Base-by-base conservation (phyloP, 2,797 vertebrate species). In the Rousettus madagascariensis region DNA sequence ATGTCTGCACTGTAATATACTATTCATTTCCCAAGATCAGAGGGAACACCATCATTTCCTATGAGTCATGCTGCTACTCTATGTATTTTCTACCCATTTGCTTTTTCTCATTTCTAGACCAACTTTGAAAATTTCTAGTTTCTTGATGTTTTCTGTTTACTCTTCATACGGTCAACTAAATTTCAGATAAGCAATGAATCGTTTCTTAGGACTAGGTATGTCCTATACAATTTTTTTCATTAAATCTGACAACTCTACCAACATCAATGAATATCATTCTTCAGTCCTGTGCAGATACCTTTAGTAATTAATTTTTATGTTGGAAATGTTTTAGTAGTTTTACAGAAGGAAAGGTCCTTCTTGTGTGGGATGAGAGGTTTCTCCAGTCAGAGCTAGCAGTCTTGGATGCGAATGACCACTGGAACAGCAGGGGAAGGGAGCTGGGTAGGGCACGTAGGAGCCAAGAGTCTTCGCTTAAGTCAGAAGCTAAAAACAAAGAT, bases 261-360 rank as follows among this genome's bases (percentile, higher is more conserved):
- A 12, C 11, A 83, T 20, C 55, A 43, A 61, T 71, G 59, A 74
- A 13, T 38, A 43, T 26, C 11, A 8, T 49, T 83, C 36, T 57
- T 68, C 51, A 41, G 28, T 46, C 30, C 65, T 59, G 33, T 41
- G 5, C n/a, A 74, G 41, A n/a, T 3, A 66, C 13, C 36, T 86
- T 84, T 33, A 86, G 33, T 88, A 75, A 71, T 59, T 94, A 72
- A 86, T 86, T 69, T 91, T 93, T 68, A 77, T 12, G 4, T 71
- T 69, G 43, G 16, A 82, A 91, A 86, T 57, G 53, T 33, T 79
- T 59, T 24, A 28, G 19, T 63, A 57, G 53, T 53, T 71, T 77
- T 95, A 46, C 66, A 85, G 46, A 80, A 86, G 80, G 7, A 78
- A 57, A 95, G 36, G 20, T 33, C 51, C 74, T 69, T 7, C 11